Percentiles rank a stretch among this genome's conserved stretches.
Conservation (phyloP, 2,888 invertebrate species). For the Lasioglossum vierecki region DNA sequence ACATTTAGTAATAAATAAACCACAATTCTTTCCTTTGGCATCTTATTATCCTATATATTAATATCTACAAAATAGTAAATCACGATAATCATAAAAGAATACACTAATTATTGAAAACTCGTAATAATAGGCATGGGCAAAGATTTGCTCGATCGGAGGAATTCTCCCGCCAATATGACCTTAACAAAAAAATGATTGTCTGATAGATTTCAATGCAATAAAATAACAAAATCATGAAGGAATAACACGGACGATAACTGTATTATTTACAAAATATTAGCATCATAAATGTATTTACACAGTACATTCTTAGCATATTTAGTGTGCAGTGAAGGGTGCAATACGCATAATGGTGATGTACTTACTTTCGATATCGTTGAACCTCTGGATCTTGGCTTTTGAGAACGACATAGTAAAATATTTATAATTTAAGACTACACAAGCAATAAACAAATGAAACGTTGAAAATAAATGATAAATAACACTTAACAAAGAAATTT, state of each 20-base stretch:
- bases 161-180: neutral
- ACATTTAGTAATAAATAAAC: neutral
- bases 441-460: neutral
- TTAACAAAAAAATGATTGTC: neutral
- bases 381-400: constrained; percentile 86
- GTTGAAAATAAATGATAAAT: neutral
- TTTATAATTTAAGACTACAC: constrained; percentile 14
- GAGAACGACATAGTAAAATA: constrained; percentile 85
- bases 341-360: constrained; percentile 55
- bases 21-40: neutral
- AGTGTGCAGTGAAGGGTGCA: neutral
- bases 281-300: neutral
- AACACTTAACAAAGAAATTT: constrained; percentile 9
- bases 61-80: neutral
- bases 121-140: neutral
- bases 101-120: neutral
- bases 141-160: neutral
- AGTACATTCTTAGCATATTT: neutral
- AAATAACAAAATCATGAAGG: neutral
- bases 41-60: neutral
- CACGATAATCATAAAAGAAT: neutral
- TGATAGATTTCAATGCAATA: neutral
- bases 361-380: constrained; percentile 86
- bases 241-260: neutral
- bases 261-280: neutral